phyloP scores from a whole-genome alignment of 2,113 vertebrate species.

The Ammospiza nelsoni region DNA sequence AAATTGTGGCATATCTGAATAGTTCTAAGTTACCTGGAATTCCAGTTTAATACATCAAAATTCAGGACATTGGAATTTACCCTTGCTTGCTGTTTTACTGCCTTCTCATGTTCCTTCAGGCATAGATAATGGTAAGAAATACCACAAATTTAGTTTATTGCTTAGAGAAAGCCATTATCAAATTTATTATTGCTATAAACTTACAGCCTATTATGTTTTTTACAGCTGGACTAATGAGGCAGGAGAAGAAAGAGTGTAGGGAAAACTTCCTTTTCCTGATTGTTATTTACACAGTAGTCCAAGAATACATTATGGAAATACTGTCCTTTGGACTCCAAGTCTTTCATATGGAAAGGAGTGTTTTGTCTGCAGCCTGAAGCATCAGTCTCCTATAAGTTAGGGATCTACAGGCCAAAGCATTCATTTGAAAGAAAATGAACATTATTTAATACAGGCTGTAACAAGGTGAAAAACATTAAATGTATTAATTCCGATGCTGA shows the following conservation, averaged over 20 bases:
- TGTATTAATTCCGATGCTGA: not conserved
- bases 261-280: constrained; percentile 57
- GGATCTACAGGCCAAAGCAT: not conserved
- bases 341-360: constrained; percentile 72
- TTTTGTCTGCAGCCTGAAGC: constrained; percentile 71
- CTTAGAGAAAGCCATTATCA: not conserved
- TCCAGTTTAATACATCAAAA: constrained; percentile 43
- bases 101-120: constrained; percentile 71
- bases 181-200: not conserved
- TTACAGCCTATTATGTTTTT: not conserved
- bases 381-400: not conserved
- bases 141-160: not conserved
- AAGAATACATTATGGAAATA: constrained; percentile 78
- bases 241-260: not conserved
- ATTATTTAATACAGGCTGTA: not conserved
- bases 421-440: not conserved
- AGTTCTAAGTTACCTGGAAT: constrained; percentile 62
- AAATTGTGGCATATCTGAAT: not conserved
- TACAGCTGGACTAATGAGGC: not conserved
- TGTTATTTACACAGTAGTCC: constrained; percentile 71
- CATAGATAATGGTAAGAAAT: constrained; percentile 65
- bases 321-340: constrained; percentile 74
- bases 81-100: constrained; percentile 25
- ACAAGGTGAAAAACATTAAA: not conserved
- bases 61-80: not conserved